These are phyloP conservation scores for Austrofundulus limnaeus DNA, from an alignment of 2,113 vertebrate species.

Conservation along the genomic window DNA sequence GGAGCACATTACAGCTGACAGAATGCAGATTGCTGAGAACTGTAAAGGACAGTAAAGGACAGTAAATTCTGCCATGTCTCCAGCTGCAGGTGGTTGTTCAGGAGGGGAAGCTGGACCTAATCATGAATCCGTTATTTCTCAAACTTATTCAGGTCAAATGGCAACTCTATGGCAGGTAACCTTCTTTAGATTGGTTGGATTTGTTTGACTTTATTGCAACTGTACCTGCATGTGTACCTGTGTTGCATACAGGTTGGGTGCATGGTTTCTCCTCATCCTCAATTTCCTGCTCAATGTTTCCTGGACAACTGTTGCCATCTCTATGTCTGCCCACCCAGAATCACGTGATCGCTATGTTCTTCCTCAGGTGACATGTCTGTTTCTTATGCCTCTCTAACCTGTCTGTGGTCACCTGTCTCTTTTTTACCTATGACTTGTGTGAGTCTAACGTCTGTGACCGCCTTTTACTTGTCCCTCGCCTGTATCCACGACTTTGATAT, in stretches of 20 bases:
- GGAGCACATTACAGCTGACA: neutral
- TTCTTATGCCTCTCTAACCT: neutral
- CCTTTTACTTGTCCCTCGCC: too few species aligned
- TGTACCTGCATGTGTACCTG: constrained; percentile 4
- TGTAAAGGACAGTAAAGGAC: too few species aligned
- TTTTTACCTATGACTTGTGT: too few species aligned
- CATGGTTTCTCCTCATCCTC: constrained; percentile 73
- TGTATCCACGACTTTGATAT: too few species aligned
- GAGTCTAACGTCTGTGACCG: too few species aligned
- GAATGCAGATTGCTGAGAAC: neutral
- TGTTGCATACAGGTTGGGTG: constrained; percentile 57
- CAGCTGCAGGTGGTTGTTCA: constrained; percentile 75
- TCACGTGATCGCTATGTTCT: constrained; percentile 59
- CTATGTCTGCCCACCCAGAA: constrained; percentile 58
- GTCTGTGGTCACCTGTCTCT: too few species aligned
- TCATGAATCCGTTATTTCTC: constrained; percentile 76
- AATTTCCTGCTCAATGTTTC: constrained; percentile 76
- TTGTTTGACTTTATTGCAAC: neutral
- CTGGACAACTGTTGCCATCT: constrained; percentile 75
- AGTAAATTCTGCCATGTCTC: neutral
- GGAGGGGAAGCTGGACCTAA: constrained; percentile 70
- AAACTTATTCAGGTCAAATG: constrained; percentile 78
- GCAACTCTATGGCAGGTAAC: constrained; percentile 75
- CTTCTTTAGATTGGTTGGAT: neutral
- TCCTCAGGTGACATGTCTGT: constrained; percentile 56